A percentile compares a stretch with the other conserved stretches of the same genome.
Evolutionary conservation across 2,113 vertebrate genomes (phyloP).

Genomic region (Rostratula benghalensis): DNA sequence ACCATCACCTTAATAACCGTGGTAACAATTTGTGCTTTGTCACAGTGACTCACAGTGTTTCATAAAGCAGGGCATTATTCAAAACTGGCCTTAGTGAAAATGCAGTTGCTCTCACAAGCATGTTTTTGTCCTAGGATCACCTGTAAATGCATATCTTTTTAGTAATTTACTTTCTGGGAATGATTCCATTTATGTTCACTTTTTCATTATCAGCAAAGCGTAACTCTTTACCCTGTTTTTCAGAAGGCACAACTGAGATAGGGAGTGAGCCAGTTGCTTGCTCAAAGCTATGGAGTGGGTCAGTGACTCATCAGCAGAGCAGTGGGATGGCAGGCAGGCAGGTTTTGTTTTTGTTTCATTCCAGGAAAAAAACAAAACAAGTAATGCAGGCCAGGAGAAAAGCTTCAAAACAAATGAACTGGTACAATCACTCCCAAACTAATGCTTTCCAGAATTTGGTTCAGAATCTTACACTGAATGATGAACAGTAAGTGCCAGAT

Average conservation of each 20-base stretch:
- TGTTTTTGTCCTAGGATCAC: background rate
- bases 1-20: background rate
- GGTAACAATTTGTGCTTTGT: constrained; percentile 15
- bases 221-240: background rate
- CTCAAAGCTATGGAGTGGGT: background rate
- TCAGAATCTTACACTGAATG: background rate
- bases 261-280: background rate
- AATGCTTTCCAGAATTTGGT: background rate
- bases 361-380: background rate
- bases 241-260: background rate
- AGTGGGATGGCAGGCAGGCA: background rate
- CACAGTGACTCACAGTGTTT: background rate
- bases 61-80: background rate
- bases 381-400: background rate
- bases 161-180: constrained; percentile 8
- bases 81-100: background rate
- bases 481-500: background rate
- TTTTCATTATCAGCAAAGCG: background rate
- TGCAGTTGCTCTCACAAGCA: background rate
- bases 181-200: background rate
- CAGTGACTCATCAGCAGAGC: background rate
- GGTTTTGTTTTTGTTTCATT: constrained; percentile 9
- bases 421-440: background rate
- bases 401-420: background rate
- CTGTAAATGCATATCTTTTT: constrained; percentile 22